A percentile compares a stretch with the other conserved stretches of the same genome.
Conservation (phyloP, 2,797 vertebrate species). For the Ptychadena robeensis region DNA sequence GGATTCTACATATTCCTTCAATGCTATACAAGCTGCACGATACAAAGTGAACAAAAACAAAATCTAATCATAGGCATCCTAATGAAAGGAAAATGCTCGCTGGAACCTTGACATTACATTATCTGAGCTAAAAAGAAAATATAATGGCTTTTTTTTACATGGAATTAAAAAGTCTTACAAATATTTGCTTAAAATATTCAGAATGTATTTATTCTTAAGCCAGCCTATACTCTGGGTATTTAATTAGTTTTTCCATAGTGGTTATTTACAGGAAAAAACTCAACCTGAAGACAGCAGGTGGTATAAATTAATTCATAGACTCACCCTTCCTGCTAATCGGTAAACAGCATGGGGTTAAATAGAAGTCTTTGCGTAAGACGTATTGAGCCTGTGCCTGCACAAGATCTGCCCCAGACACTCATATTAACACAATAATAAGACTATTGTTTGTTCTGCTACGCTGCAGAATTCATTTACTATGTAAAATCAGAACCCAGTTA, state of each 20-base stretch:
- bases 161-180: slow-evolving; percentile 37
- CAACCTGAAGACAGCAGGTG: slow-evolving; percentile 65
- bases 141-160: slow-evolving; percentile 40
- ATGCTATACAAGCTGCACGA: slow-evolving; percentile 9
- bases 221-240: slow-evolving; percentile 52
- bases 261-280: slow-evolving; percentile 58
- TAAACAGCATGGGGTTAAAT: slow-evolving; percentile 69
- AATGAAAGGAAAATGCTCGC: slow-evolving; percentile 37
- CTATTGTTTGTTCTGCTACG: slow-evolving; percentile 67
- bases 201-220: slow-evolving; percentile 28
- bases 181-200: slow-evolving; percentile 13
- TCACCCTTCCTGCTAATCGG: slow-evolving; percentile 65
- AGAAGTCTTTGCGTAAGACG: slow-evolving; percentile 65
- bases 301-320: slow-evolving; percentile 67
- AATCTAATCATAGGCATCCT: slow-evolving; percentile 25
- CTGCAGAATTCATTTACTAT: slow-evolving; percentile 62
- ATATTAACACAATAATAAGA: slow-evolving; percentile 60
- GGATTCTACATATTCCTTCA: slow-evolving; percentile 8
- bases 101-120: slow-evolving; percentile 39
- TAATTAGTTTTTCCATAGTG: slow-evolving; percentile 47
- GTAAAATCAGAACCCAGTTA: slow-evolving; percentile 68
- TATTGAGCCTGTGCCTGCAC: slow-evolving; percentile 62
- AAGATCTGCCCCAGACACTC: slow-evolving; percentile 65
- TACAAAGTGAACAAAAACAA: slow-evolving; percentile 17
- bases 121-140: slow-evolving; percentile 28